A percentile compares a stretch with the other conserved stretches of the same genome.
phyloP scores from a whole-genome alignment of 2,797 vertebrate genomes.

The Microhierax caerulescens region DNA sequence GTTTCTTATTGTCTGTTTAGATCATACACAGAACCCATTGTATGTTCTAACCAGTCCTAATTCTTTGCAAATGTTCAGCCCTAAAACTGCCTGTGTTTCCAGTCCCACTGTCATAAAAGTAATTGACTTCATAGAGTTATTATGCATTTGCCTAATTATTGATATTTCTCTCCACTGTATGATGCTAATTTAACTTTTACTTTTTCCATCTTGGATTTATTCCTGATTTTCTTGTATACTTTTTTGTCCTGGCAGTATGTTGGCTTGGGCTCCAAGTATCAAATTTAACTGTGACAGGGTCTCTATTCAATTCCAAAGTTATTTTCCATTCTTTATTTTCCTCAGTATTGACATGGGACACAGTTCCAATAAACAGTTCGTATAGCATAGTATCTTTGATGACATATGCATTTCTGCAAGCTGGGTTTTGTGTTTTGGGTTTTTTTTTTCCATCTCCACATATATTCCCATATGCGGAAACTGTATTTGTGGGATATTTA shows the following conservation, averaged over 20 bases:
- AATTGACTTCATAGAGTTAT: conserved; percentile 45
- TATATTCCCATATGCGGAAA: conserved; percentile 7
- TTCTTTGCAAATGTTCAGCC: conserved; percentile 55
- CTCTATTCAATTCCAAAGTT: conserved; percentile 39
- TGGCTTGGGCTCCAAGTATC: conserved; percentile 20
- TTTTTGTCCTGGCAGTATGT: background rate
- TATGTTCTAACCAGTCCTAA: conserved; percentile 33
- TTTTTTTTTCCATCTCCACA: background rate
- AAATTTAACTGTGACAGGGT: conserved; percentile 46
- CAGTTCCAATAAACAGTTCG: conserved; percentile 47
- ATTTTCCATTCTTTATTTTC: conserved; percentile 61
- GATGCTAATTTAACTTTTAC: conserved; percentile 52
- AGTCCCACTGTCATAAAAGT: conserved; percentile 33
- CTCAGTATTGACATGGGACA: conserved; percentile 56
- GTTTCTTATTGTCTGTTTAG: conserved; percentile 48
- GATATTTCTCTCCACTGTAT: background rate
- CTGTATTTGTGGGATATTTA: conserved; percentile 20
- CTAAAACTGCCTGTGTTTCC: conserved; percentile 3
- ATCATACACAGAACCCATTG: conserved; percentile 25
- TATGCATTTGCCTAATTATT: conserved; percentile 45
- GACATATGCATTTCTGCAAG: background rate
- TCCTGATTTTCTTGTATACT: background rate
- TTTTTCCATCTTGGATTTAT: conserved; percentile 52
- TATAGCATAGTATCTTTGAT: conserved; percentile 24
- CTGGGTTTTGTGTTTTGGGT: background rate